Conservation (phyloP, 2,113 vertebrate genomes). For the Rhodinocichla rosea region DNA sequence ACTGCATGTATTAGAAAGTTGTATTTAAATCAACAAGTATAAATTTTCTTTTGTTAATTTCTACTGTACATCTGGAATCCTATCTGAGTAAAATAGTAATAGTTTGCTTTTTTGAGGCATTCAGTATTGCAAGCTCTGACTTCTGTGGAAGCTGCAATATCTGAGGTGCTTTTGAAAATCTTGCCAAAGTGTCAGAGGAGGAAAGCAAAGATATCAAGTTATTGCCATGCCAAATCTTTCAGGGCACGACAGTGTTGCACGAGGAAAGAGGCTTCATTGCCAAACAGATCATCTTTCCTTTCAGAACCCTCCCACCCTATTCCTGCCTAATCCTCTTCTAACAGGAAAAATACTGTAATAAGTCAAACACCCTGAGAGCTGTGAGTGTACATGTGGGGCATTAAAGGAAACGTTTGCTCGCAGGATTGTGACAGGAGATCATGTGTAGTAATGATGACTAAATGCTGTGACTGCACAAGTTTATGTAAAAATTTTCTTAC, state of each 20-base stretch:
- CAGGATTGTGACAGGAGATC: accelerated
- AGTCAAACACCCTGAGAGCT: neutral
- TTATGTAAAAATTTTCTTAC: neutral
- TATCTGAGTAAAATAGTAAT: neutral
- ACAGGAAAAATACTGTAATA: neutral
- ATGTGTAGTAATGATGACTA: neutral
- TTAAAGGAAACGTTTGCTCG: neutral
- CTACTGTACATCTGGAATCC: neutral
- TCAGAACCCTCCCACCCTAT: neutral
- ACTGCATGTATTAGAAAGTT: neutral
- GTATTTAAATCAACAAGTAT: neutral
- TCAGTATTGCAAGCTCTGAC: neutral
- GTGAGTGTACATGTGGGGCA: neutral
- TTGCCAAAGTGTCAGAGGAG: neutral
- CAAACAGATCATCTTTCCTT: neutral
- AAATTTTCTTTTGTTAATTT: neutral
- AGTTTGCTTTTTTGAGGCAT: neutral
- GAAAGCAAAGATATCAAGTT: neutral
- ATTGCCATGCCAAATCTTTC: neutral
- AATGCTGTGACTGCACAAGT: neutral
- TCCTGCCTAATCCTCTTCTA: slow-evolving; percentile 4
- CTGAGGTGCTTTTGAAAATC: neutral
- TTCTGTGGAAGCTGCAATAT: neutral
- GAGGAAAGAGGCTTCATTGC: neutral
- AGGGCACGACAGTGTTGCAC: neutral